Conservation (phyloP, 2,797 vertebrate species). For the Thripadectes ignobilis region DNA sequence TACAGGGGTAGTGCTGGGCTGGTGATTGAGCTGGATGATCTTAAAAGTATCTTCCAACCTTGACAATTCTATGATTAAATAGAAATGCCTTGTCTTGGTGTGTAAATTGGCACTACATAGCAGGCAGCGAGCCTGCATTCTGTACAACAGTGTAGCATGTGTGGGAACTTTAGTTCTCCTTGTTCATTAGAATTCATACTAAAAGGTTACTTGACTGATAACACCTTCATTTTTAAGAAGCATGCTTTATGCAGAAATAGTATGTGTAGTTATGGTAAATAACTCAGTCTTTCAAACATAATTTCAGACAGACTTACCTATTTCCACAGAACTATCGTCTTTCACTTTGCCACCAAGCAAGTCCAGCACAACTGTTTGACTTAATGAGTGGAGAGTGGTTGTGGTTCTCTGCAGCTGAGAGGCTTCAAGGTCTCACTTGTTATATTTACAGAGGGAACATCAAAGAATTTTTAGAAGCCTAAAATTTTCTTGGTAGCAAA, state of each 20-base stretch:
- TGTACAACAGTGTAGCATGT: fast-evolving
- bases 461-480: background rate
- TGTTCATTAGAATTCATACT: background rate
- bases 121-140: background rate
- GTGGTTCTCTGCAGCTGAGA: fast-evolving
- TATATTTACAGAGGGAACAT: background rate
- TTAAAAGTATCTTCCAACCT: background rate
- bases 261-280: background rate
- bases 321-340: background rate
- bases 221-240: background rate
- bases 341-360: background rate
- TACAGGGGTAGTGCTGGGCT: background rate
- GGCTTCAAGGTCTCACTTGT: background rate
- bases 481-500: background rate
- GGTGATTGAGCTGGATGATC: background rate
- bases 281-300: background rate
- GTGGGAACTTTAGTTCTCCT: fast-evolving
- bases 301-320: background rate
- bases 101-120: background rate
- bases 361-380: background rate
- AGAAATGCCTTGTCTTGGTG: background rate
- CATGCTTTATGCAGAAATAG: background rate
- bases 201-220: background rate
- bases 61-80: background rate
- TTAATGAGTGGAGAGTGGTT: background rate